phyloP scores from a whole-genome alignment of 2,888 invertebrate species.

The Leucophora obtusa region DNA sequence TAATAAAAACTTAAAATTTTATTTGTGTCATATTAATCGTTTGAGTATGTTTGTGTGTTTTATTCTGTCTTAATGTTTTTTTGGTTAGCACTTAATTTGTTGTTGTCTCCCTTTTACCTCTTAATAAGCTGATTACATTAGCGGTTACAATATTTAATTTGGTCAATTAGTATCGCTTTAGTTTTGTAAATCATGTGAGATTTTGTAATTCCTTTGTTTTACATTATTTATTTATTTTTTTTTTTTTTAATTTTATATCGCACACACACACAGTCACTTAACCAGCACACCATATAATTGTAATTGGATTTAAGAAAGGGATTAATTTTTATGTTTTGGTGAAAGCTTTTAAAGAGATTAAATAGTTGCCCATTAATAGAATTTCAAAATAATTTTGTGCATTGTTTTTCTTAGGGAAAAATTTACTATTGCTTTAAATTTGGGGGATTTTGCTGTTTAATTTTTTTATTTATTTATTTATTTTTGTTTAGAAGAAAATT shows the following conservation, averaged over 20 bases:
- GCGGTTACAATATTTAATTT: slow-evolving; percentile 53
- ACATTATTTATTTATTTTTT: background rate
- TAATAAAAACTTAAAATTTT: background rate
- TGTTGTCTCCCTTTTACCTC: slow-evolving; percentile 4
- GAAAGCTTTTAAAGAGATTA: slow-evolving; percentile 27
- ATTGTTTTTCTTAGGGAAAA: background rate
- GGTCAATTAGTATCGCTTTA: slow-evolving; percentile 47
- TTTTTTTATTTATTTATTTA: background rate
- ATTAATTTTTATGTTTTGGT: slow-evolving; percentile 19
- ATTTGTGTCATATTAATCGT: background rate
- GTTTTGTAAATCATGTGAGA: slow-evolving; percentile 21
- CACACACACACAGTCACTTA: background rate
- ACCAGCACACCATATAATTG: background rate
- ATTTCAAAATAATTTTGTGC: slow-evolving; percentile 16
- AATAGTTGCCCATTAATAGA: slow-evolving; percentile 27
- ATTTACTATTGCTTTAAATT: background rate
- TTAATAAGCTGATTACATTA: slow-evolving; percentile 56
- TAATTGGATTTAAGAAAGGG: slow-evolving; percentile 9
- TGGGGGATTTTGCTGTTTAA: background rate
- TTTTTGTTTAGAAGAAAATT: slow-evolving; percentile 7
- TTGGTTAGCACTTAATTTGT: slow-evolving; percentile 7
- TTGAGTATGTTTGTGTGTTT: background rate
- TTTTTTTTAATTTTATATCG: background rate
- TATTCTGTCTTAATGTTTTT: too few species aligned
- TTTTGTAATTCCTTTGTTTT: background rate